A percentile compares a stretch with the other conserved stretches of the same genome.
Evolutionary conservation across 2,113 vertebrate species (phyloP).

Genomic region (Carassius carassius): DNA sequence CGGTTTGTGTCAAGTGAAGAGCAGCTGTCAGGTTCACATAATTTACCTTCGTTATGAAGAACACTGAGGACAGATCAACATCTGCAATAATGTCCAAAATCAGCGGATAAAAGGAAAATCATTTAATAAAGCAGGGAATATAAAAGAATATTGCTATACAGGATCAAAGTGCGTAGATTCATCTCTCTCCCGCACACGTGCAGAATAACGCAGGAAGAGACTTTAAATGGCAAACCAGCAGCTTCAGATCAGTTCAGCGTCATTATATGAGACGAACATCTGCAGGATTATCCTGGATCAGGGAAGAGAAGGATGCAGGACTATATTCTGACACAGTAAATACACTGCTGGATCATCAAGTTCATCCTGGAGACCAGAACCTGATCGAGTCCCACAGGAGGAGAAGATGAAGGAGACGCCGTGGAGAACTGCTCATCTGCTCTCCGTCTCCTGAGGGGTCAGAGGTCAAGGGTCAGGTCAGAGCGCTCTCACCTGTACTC

Average conservation of each 20-base stretch:
- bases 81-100: background rate
- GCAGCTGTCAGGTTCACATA: background rate
- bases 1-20: background rate
- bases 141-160: conserved; percentile 14
- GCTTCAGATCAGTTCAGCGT: background rate
- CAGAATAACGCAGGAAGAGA: background rate
- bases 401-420: background rate
- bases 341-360: background rate
- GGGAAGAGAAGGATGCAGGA: background rate
- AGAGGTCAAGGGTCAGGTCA: conserved; percentile 44
- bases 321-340: background rate
- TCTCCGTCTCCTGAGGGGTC: conserved; percentile 34
- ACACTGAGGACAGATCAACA: background rate
- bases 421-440: background rate
- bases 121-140: background rate
- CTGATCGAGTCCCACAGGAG: background rate
- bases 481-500: conserved; percentile 95
- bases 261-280: background rate
- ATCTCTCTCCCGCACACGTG: background rate
- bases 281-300: background rate
- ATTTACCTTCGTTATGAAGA: background rate
- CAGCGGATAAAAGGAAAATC: background rate
- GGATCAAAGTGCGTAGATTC: background rate
- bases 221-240: background rate
- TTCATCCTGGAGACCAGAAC: background rate